Evolutionary conservation across 2,888 invertebrate species (phyloP).

Genomic region (Dolichomitus sp.): DNA sequence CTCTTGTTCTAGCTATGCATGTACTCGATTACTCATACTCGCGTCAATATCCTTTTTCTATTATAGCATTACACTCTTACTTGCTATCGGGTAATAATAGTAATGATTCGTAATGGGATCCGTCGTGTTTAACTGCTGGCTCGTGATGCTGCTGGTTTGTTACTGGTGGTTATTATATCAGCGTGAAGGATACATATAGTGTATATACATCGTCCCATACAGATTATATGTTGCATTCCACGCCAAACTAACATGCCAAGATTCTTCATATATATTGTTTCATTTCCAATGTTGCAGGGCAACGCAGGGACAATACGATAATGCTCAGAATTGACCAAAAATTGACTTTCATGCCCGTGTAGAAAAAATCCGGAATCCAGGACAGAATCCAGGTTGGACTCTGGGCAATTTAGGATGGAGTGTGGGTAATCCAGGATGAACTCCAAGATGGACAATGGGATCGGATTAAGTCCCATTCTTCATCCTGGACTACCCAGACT

Average conservation of each 20-base stretch:
- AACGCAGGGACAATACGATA: too few relatives aligned
- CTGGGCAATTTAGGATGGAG: too few relatives aligned
- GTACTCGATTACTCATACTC: conserved; percentile 30
- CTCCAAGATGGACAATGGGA: too few relatives aligned
- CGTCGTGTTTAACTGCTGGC: conserved; percentile 56
- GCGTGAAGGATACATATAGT: conserved; percentile 30
- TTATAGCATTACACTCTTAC: conserved; percentile 55
- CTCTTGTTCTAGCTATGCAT: conserved; percentile 24
- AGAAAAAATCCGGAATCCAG: too few relatives aligned
- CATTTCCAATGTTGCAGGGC: not conserved
- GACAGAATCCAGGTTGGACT: too few relatives aligned
- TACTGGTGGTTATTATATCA: conserved; percentile 48
- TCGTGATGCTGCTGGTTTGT: conserved; percentile 50
- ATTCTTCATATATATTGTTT: not conserved
- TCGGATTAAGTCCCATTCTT: too few relatives aligned
- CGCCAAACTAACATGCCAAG: not conserved
- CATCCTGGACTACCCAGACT: too few relatives aligned
- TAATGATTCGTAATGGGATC: conserved; percentile 65
- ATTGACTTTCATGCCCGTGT: too few relatives aligned
- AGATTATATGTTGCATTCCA: not conserved
- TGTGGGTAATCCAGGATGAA: too few relatives aligned
- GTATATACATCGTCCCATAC: not conserved
- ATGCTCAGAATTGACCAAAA: not conserved
- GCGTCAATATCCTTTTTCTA: conserved; percentile 42
- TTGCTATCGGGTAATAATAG: conserved; percentile 63